A percentile compares a stretch with the other conserved stretches of the same genome.
Evolutionary conservation across 2,113 vertebrate genomes (phyloP).

Genomic region (Todiramphus chloris): DNA sequence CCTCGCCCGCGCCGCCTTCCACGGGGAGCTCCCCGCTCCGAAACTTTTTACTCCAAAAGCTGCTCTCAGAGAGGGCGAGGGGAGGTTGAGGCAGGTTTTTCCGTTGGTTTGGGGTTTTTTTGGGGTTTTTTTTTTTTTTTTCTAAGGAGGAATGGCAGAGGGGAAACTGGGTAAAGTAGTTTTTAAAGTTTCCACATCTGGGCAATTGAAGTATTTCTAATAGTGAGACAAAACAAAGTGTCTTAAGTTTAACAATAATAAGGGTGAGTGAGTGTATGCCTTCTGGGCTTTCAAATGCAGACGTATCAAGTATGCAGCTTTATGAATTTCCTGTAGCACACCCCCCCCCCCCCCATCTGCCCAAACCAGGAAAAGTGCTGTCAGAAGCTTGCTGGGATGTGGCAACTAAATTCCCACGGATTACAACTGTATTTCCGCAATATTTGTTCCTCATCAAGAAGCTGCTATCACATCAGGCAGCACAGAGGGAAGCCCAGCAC

Average conservation of each 20-base stretch:
- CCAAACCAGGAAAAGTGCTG: neutral
- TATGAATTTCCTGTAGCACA: neutral
- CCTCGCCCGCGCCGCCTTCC: no score
- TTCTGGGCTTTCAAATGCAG: neutral
- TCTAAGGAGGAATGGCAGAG: neutral
- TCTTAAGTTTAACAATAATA: rapidly evolving
- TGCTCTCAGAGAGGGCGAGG: neutral
- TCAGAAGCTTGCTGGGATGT: neutral
- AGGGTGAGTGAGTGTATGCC: rapidly evolving
- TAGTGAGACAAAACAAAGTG: rapidly evolving
- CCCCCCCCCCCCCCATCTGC: neutral
- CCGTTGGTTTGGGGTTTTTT: neutral
- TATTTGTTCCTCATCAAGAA: neutral
- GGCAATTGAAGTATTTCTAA: rapidly evolving
- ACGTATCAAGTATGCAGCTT: neutral
- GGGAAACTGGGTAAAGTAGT: neutral
- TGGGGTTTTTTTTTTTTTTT: neutral
- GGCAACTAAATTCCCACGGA: neutral
- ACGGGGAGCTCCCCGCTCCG: no score
- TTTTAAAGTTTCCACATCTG: rapidly evolving
- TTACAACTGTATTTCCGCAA: neutral
- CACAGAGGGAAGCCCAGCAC: rapidly evolving
- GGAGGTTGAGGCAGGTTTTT: no score
- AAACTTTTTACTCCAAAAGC: neutral
- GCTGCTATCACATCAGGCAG: neutral